Evolutionary conservation across 2,113 vertebrate species (phyloP), one percentile per base, ranked within the genome.

Genomic region (Dascyllus trimaculatus): DNA sequence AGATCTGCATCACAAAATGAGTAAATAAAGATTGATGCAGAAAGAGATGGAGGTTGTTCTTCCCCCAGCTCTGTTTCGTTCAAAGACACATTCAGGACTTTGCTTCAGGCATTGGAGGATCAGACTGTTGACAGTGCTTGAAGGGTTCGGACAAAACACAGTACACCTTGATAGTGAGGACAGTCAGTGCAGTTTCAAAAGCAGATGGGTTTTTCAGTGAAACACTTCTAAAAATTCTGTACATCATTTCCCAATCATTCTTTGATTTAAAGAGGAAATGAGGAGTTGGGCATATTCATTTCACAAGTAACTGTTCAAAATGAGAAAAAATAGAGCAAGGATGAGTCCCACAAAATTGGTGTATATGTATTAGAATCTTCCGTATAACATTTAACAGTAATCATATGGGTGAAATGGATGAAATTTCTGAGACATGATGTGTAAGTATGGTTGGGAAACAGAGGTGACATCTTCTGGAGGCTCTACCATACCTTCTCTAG

Each of bases 401-500:
- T 43, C 40, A 43, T 43, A 14, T 43, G 40, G 11, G 13, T 43
- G 25, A 25, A 14, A 5, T 15, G 15, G n/a, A n/a, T n/a, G n/a
- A n/a, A 68, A 4, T 46, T 70, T 11, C 40, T 5, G 14, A 69
- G 6, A 64, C 64, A 2, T 3, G 11, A 71, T n/a, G 53, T 19
- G 11, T 73, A 35, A n/a, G 11, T 21, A 2, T 48, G 57, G 4
- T 15, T 63, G 26, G 2, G 2, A 38, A 53, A 76, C 22, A 26
- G 17, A 3, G 19, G n/a, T 1, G 7, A 60, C 43, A 43, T 49
- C 19, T 46, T 13, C 29, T 24, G 14, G 4, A 64, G 22, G 21
- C 1, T 19, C 10, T 46, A 40, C 4, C 35, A 3, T 92, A 98
- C 98, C 97, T 99, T 99, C 94, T 99, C 98, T 64, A 99, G 94